These are phyloP conservation scores for Pampusana beccarii DNA, from an alignment of 2,113 vertebrate genomes.

Conservation along the genomic window DNA sequence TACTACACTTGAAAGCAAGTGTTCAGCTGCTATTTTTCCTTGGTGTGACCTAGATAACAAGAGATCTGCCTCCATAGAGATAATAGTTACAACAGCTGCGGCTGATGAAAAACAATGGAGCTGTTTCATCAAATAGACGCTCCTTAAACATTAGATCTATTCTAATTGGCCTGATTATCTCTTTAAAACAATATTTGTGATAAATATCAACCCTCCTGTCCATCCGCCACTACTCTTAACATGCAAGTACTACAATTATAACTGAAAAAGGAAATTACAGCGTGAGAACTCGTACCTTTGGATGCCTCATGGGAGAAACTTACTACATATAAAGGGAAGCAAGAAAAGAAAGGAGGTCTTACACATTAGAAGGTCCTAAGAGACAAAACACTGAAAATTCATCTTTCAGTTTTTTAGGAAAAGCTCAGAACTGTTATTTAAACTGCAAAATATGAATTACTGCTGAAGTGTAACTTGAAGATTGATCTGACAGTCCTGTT, in stretches of 20 bases:
- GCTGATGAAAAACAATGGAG: conserved; percentile 65
- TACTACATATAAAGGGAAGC: background rate
- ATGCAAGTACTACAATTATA: background rate
- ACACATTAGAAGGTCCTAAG: background rate
- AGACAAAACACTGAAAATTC: background rate
- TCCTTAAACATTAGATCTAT: conserved; percentile 39
- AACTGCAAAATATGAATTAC: background rate
- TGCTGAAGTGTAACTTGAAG: background rate
- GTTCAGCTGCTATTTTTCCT: conserved; percentile 64
- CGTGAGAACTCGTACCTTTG: background rate
- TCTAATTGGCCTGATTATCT: conserved; percentile 63
- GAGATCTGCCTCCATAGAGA: conserved; percentile 59
- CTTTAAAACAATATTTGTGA: conserved; percentile 43
- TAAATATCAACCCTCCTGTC: conserved; percentile 14
- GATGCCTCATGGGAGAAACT: background rate
- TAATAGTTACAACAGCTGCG: conserved; percentile 69
- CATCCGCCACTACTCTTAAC: background rate
- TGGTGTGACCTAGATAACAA: conserved; percentile 74
- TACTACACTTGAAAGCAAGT: conserved; percentile 18
- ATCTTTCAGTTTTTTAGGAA: background rate
- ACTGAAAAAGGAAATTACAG: background rate
- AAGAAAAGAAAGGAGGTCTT: background rate
- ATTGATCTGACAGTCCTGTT: background rate
- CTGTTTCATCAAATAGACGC: conserved; percentile 62
- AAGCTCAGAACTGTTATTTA: background rate